Evolutionary conservation across 2,888 invertebrate genomes (phyloP).

Genomic region (Chymomyza caudatula): DNA sequence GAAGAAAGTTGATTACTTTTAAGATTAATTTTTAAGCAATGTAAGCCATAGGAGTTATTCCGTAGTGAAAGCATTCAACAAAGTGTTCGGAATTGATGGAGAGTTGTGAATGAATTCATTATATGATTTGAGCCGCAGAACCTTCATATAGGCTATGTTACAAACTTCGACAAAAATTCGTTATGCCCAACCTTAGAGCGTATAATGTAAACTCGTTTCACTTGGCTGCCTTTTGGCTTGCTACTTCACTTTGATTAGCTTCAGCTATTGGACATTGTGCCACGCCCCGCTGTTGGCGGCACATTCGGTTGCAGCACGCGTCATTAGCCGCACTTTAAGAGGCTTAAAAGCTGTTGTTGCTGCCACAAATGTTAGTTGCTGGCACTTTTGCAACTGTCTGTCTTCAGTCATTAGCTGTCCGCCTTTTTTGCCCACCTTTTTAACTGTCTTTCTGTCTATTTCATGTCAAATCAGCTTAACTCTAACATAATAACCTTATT

Average conservation of each 20-base stretch:
- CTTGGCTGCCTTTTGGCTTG: slow-evolving; percentile 45
- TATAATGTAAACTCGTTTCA: slow-evolving; percentile 62
- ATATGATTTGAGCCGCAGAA: too few relatives aligned
- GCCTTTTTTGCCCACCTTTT: not conserved
- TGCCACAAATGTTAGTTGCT: slow-evolving; percentile 16
- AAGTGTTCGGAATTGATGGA: too few relatives aligned
- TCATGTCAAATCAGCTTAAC: slow-evolving; percentile 67
- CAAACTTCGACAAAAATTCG: not conserved
- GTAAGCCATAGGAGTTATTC: too few relatives aligned
- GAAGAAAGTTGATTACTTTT: too few relatives aligned
- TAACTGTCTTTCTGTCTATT: slow-evolving; percentile 7
- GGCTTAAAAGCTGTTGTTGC: slow-evolving; percentile 40
- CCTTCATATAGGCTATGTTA: too few relatives aligned
- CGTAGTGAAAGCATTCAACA: too few relatives aligned
- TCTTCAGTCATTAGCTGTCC: slow-evolving; percentile 22
- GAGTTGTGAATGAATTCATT: too few relatives aligned
- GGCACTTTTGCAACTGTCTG: slow-evolving; percentile 66
- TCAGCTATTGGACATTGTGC: slow-evolving; percentile 22
- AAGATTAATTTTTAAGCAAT: too few relatives aligned
- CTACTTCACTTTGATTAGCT: slow-evolving; percentile 1
- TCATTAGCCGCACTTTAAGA: slow-evolving; percentile 68
- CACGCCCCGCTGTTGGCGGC: slow-evolving; percentile 39
- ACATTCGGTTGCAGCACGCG: slow-evolving; percentile 56
- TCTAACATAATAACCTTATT: slow-evolving; percentile 70
- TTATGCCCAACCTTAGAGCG: not conserved